Evolutionary conservation across 2,888 invertebrate genomes (phyloP).

Genomic region (Cryptosula pallasiana): DNA sequence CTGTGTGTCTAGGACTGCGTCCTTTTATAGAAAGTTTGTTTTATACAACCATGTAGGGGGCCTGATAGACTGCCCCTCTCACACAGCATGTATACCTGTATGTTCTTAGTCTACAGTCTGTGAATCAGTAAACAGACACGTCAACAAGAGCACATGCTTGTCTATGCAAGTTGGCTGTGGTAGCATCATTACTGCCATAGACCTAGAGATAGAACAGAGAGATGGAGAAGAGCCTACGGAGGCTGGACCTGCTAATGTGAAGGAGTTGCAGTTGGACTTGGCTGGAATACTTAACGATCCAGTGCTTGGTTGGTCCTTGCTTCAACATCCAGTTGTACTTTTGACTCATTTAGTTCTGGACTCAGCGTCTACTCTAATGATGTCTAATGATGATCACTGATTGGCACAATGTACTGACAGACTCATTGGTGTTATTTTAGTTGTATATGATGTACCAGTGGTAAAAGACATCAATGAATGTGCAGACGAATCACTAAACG

Average conservation of each 20-base stretch:
- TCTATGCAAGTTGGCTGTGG: not conserved
- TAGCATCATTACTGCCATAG: not conserved
- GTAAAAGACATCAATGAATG: not conserved
- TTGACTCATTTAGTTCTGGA: too few species aligned
- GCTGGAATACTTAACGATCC: not conserved
- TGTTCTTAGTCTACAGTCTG: not conserved
- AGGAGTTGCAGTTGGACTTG: not conserved
- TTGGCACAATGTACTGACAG: too few species aligned
- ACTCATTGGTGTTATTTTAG: too few species aligned
- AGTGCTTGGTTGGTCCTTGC: not conserved
- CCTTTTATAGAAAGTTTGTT: too few species aligned
- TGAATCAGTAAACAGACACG: not conserved
- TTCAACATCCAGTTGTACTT: too few species aligned
- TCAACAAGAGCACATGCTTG: not conserved
- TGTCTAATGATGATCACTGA: too few species aligned
- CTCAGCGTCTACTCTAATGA: too few species aligned
- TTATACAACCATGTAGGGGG: too few species aligned
- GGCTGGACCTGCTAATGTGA: not conserved
- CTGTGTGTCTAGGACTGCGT: too few species aligned
- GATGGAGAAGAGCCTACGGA: not conserved
- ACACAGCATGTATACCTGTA: too few species aligned
- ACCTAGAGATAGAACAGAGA: not conserved
- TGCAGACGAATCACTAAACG: not conserved
- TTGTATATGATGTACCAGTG: not conserved
- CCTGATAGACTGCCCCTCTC: too few species aligned